These are phyloP conservation scores for Wiebesia pumilae DNA, from an alignment of 1,140 invertebrate genomes.

Conservation along the genomic window DNA sequence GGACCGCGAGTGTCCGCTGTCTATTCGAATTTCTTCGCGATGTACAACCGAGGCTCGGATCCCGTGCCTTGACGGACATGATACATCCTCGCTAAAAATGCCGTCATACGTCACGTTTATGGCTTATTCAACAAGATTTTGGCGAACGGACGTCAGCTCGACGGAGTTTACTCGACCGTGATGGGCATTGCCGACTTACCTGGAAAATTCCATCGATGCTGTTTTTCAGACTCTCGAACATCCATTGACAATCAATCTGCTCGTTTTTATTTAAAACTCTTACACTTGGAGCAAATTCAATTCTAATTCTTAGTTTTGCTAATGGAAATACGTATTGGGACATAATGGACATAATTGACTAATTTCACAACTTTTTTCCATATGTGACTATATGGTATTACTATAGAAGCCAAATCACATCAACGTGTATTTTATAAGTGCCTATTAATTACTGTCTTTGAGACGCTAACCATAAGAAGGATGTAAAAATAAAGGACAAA, in stretches of 20 bases:
- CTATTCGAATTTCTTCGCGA: constrained; percentile 76
- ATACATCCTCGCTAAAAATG: constrained; percentile 24
- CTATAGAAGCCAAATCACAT: no score
- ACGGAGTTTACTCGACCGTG: background rate
- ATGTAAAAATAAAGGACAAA: background rate
- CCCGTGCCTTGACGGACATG: background rate
- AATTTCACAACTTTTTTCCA: no score
- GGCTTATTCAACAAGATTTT: constrained; percentile 52
- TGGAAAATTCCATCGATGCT: background rate
- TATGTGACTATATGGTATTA: no score
- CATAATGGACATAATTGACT: background rate
- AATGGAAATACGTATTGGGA: background rate
- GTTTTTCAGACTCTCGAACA: no score
- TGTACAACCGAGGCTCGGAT: background rate
- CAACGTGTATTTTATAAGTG: background rate
- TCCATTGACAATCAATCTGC: no score
- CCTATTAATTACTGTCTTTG: background rate
- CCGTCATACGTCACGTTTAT: constrained; percentile 50
- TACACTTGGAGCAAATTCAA: no score
- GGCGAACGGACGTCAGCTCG: background rate
- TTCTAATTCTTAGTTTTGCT: no score
- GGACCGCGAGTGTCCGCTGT: constrained; percentile 53
- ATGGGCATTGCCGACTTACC: background rate
- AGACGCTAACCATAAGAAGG: background rate
- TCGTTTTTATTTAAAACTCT: background rate